phyloP scores from a whole-genome alignment of 1,140 invertebrate species.

The Heterodera schachtii region DNA sequence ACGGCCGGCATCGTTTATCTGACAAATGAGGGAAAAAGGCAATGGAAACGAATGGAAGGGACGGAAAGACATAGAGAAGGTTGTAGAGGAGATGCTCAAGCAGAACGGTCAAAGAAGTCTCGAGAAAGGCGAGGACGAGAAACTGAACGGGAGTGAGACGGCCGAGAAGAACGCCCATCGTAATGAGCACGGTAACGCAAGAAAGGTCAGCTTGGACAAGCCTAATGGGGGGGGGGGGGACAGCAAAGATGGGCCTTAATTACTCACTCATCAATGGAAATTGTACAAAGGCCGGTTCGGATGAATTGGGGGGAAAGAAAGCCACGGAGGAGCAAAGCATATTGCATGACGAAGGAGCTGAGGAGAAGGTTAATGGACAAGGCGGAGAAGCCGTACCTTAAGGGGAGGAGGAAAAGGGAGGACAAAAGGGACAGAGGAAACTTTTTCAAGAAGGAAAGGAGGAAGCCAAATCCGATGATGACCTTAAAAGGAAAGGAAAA shows the following conservation, averaged over 20 bases:
- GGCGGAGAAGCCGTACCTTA: conserved; percentile 82
- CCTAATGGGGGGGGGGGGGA: conserved; percentile 15
- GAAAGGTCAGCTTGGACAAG: conserved; percentile 69
- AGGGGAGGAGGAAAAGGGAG: conserved; percentile 1
- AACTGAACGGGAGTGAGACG: conserved; percentile 67
- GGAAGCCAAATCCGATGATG: conserved; percentile 53
- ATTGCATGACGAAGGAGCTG: conserved; percentile 64
- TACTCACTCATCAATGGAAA: conserved; percentile 63
- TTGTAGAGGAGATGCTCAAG: conserved; percentile 68
- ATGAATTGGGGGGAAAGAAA: conserved; percentile 59
- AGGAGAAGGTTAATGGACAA: conserved; percentile 85
- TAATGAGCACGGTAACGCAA: conserved; percentile 69
- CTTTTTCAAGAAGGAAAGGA: conserved; percentile 54
- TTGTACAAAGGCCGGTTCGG: conserved; percentile 54
- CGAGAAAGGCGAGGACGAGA: conserved; percentile 69
- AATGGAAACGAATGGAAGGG: neutral
- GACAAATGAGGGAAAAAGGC: neutral
- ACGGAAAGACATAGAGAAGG: conserved; percentile 47
- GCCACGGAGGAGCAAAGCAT: conserved; percentile 55
- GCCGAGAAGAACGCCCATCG: conserved; percentile 70
- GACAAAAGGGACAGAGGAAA: neutral
- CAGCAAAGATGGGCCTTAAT: neutral
- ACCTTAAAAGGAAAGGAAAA: conserved; percentile 5
- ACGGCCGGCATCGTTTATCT: conserved; percentile 75
- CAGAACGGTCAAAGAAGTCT: conserved; percentile 66